These are phyloP conservation scores for Apamea sordens DNA, from an alignment of 2,888 invertebrate species.

Conservation along the genomic window DNA sequence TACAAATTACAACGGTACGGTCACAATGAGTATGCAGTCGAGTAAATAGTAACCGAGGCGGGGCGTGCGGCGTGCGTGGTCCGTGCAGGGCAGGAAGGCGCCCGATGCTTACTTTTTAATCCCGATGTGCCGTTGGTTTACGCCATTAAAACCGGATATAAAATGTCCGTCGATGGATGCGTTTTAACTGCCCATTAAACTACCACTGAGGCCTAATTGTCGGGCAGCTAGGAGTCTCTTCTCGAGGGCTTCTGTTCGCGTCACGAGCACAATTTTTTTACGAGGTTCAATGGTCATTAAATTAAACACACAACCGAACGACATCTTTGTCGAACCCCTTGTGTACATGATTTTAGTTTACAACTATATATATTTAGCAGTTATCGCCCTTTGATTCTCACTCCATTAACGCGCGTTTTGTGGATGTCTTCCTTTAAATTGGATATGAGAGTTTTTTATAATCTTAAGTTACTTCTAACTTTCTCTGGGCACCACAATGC, in stretches of 20 bases:
- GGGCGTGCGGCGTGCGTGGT: constrained; percentile 30
- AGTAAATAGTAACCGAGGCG: constrained; percentile 48
- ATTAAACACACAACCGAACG: constrained; percentile 72
- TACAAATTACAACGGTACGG: constrained; percentile 46
- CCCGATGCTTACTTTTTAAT: constrained; percentile 70
- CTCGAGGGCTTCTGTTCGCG: constrained; percentile 72
- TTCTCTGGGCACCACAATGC: not conserved
- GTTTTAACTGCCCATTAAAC: constrained; percentile 85
- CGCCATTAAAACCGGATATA: constrained; percentile 82
- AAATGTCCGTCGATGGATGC: constrained; percentile 79
- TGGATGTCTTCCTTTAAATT: constrained; percentile 57
- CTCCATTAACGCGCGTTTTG: constrained; percentile 55
- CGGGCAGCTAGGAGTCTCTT: constrained; percentile 70
- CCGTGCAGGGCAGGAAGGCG: constrained; percentile 67
- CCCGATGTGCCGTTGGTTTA: constrained; percentile 58
- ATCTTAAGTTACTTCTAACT: not conserved
- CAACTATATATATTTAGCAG: constrained; percentile 58
- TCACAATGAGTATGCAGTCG: constrained; percentile 43
- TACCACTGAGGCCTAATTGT: constrained; percentile 85
- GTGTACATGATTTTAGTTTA: constrained; percentile 60
- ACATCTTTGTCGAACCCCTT: constrained; percentile 56
- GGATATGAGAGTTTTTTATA: constrained; percentile 32
- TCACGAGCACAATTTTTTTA: constrained; percentile 79
- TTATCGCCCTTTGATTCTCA: constrained; percentile 55
- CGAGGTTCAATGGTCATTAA: constrained; percentile 79